Conservation (phyloP, 2,797 vertebrate genomes). For the Okamejei kenojei region DNA sequence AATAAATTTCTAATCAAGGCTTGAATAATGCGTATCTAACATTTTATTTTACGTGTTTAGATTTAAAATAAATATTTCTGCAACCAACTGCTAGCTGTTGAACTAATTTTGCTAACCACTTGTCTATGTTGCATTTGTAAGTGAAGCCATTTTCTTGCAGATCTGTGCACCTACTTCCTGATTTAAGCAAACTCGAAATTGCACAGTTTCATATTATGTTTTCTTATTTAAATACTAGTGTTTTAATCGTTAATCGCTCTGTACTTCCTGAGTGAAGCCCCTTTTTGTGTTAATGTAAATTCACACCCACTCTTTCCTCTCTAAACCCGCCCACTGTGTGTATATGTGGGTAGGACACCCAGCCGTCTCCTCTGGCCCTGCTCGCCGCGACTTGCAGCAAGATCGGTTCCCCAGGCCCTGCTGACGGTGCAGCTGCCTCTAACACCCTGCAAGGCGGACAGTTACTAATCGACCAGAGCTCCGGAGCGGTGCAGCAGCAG, state of each 20-base stretch:
- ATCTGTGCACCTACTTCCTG: constrained; percentile 49
- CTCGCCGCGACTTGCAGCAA: constrained; percentile 99
- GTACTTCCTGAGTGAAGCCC: constrained; percentile 44
- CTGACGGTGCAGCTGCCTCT: not conserved
- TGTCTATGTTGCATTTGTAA: constrained; percentile 31
- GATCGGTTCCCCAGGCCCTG: constrained; percentile 75
- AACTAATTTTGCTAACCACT: constrained; percentile 36
- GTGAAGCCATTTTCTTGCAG: constrained; percentile 26
- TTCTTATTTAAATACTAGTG: not conserved
- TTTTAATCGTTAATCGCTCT: constrained; percentile 25
- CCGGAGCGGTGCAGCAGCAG: constrained; percentile 78
- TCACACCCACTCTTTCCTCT: constrained; percentile 63
- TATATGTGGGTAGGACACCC: constrained; percentile 72
- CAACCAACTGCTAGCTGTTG: not conserved
- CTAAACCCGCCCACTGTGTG: constrained; percentile 71
- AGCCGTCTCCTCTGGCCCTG: constrained; percentile 93
- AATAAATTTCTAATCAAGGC: not conserved
- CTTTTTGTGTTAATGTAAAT: constrained; percentile 47
- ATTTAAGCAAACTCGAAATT: constrained; percentile 12
- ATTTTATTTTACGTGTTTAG: not conserved
- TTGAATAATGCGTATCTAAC: not conserved
- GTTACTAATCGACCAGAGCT: constrained; percentile 84
- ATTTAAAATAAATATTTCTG: not conserved
- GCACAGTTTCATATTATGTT: not conserved
- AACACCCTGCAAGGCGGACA: constrained; percentile 54